phyloP scores from a whole-genome alignment of 64 coral and sea anemone genomes.

The Actinia equina region DNA sequence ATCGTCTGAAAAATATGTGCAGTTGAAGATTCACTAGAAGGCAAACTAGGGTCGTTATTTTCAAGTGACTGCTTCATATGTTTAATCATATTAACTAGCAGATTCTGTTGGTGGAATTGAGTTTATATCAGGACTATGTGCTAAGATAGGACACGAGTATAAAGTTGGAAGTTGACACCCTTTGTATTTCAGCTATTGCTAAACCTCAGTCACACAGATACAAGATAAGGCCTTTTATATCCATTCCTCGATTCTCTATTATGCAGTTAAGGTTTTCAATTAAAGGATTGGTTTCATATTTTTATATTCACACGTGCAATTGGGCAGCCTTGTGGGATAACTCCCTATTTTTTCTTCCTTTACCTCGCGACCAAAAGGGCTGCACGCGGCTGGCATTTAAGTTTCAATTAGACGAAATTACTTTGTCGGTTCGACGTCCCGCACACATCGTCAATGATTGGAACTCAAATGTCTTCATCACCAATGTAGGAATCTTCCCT shows the following conservation, averaged over 20 bases:
- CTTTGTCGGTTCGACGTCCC: neutral
- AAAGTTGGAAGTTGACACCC: neutral
- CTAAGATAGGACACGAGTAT: neutral
- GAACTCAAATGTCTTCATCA: neutral
- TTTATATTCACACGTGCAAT: neutral
- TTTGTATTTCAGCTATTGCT: neutral
- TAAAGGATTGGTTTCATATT: constrained; percentile 15
- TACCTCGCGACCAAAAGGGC: neutral
- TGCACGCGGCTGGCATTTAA: neutral
- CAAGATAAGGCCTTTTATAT: neutral
- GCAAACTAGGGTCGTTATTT: neutral
- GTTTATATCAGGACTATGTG: neutral
- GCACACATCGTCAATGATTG: neutral
- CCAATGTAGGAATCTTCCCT: neutral
- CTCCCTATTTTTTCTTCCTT: neutral
- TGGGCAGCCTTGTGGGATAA: neutral
- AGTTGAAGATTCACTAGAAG: no score
- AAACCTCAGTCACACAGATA: neutral
- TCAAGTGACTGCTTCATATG: neutral
- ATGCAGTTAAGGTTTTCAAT: neutral
- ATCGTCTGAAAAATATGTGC: neutral
- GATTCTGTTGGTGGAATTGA: neutral
- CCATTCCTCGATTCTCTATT: neutral
- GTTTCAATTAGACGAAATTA: neutral
- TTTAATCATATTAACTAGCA: neutral